A percentile compares a stretch with the other conserved stretches of the same genome.
Evolutionary conservation across 2,888 invertebrate species (phyloP).

Genomic region (Sarcophaga caerulescens): DNA sequence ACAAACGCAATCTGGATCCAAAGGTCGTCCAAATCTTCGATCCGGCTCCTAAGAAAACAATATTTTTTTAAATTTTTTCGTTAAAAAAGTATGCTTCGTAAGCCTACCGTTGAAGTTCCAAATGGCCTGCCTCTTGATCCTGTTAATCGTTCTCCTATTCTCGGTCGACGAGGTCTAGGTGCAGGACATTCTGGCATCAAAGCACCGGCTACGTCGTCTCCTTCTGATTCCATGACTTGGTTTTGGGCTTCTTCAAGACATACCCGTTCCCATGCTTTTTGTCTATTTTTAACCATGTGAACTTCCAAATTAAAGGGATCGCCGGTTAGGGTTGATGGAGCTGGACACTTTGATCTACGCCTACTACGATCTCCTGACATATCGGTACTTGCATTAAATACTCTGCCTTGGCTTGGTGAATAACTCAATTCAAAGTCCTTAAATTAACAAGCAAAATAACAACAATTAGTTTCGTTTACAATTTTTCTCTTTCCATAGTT

Average conservation of each 20-base stretch:
- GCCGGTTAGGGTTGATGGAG: background rate
- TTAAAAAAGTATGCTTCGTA: background rate
- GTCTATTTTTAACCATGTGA: slow-evolving; percentile 42
- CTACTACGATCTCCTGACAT: background rate
- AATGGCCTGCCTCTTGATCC: background rate
- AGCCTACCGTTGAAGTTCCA: background rate
- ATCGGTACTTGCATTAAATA: slow-evolving; percentile 11
- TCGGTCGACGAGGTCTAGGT: too few species aligned
- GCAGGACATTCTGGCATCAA: too few species aligned
- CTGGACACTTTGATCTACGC: background rate
- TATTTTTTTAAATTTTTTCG: background rate
- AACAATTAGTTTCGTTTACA: too few species aligned
- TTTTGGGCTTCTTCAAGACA: background rate
- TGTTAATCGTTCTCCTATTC: too few species aligned
- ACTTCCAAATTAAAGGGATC: slow-evolving; percentile 3
- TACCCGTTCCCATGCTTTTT: slow-evolving; percentile 4
- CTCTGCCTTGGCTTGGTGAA: background rate
- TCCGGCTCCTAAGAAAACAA: background rate
- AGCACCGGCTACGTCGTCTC: too few species aligned
- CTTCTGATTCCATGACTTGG: too few species aligned
- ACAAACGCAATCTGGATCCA: background rate
- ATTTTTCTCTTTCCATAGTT: too few species aligned
- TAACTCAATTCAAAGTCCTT: too few species aligned
- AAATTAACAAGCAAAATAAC: too few species aligned
- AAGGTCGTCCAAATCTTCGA: background rate